Evolutionary conservation across 1,140 invertebrate species (phyloP), one percentile per base, ranked within the genome.

Genomic region (Zaprionus ornatus): DNA sequence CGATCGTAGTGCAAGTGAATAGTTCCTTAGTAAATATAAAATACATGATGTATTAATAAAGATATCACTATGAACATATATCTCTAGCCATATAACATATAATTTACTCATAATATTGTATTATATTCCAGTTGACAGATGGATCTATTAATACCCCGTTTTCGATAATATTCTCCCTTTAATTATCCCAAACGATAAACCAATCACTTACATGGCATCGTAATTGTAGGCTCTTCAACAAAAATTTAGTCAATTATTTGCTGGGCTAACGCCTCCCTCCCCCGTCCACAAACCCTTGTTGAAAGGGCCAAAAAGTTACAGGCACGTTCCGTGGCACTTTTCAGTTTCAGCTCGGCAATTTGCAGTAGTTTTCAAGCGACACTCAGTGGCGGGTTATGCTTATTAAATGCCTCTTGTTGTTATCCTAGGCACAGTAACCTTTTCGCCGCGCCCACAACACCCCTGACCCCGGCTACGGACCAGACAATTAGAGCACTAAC

Each of bases 401-500:
- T 84, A 88, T 88, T 88, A 88, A 87, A 84, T 73, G 80, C 54
- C 84, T 90, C 80, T 88, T 88, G 84, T 87, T 87, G 78, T 90
- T 76, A 80, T 80, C 80, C 80, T 88, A 75, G 77, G 81, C 74
- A 45, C 67, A 88, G 80, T 90, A 88, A 90, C 85, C 84, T 88
- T 88, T 87, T 68, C 32, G 40, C 40, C 45, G 45, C 61, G 27
- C 12, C 55, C 13, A 40, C 40, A 25, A 48, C 13, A 48, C 13
- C 21, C 37, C 19, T 10, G 23, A 48, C 17, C 45, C 45, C 17
- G 12, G 65, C 77, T 21, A 50, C 45, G 45, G 45, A 4, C 80
- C 80, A 74, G 80, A 90, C 85, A 88, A 88, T 88, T 88, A 88
- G 85, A 90, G 85, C 78, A 73, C 85, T 88, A 88, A 88, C 84